A percentile compares a stretch with the other conserved stretches of the same genome.
phyloP scores from a whole-genome alignment of 1,140 invertebrate genomes.

The Frieseomelitta varia region DNA sequence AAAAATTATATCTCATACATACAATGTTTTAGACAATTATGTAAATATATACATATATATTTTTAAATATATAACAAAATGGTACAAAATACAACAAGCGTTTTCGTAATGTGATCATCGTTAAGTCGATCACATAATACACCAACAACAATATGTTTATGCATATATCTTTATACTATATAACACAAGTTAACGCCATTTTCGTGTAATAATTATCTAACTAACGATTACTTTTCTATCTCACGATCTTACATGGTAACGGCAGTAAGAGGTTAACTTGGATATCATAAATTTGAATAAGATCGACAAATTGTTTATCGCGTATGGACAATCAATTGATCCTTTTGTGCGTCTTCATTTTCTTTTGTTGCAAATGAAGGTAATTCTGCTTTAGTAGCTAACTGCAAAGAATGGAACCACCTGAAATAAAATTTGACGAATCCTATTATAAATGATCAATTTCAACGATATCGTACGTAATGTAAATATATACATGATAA shows the following conservation, averaged over 20 bases:
- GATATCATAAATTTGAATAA: slow-evolving; percentile 61
- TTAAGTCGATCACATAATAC: slow-evolving; percentile 67
- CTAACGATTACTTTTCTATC: slow-evolving; percentile 69
- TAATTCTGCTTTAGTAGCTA: slow-evolving; percentile 82
- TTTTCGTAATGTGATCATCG: slow-evolving; percentile 70
- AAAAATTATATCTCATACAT: not conserved
- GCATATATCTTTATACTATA: slow-evolving; percentile 57
- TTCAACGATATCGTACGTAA: not conserved
- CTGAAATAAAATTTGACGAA: slow-evolving; percentile 60
- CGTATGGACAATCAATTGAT: slow-evolving; percentile 71
- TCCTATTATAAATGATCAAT: not conserved
- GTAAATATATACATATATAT: slow-evolving; percentile 70
- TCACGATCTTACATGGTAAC: slow-evolving; percentile 49
- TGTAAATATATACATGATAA: not conserved
- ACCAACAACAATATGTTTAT: slow-evolving; percentile 51
- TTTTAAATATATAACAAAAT: slow-evolving; percentile 81
- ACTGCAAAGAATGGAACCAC: slow-evolving; percentile 80
- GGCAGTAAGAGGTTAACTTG: slow-evolving; percentile 74
- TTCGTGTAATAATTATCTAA: slow-evolving; percentile 61
- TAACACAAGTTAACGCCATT: slow-evolving; percentile 74
- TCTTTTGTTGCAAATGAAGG: slow-evolving; percentile 69
- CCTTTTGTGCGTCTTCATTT: slow-evolving; percentile 71
- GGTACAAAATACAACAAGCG: slow-evolving; percentile 81
- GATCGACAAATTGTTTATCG: slow-evolving; percentile 68
- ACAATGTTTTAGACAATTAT: not conserved